Evolutionary conservation across 2,113 vertebrate species (phyloP).

Genomic region (Albula goreensis): DNA sequence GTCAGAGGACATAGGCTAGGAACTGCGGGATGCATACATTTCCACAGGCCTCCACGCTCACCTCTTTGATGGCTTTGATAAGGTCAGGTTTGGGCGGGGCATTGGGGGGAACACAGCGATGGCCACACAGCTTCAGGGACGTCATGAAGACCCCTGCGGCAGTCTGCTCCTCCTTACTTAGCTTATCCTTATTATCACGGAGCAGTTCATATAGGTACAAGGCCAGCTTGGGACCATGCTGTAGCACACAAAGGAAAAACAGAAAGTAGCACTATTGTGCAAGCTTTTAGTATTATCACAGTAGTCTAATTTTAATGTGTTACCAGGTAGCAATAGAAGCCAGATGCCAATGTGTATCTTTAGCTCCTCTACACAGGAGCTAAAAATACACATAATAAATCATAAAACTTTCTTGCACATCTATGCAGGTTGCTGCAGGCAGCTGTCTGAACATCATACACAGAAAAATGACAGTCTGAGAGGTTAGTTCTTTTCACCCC

Average conservation of each 20-base stretch:
- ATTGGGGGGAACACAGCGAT: conserved; percentile 81
- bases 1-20: background rate
- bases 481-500: too few relatives aligned
- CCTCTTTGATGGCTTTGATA: conserved; percentile 85
- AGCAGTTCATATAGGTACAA: conserved; percentile 89
- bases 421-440: conserved; percentile 27
- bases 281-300: background rate
- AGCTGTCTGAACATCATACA: conserved; percentile 20
- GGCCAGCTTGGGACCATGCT: conserved; percentile 92
- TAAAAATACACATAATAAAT: conserved; percentile 25
- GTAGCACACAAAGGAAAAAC: background rate
- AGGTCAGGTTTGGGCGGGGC: conserved; percentile 80
- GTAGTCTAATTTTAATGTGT: background rate
- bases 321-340: background rate
- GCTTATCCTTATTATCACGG: conserved; percentile 77
- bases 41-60: conserved; percentile 42
- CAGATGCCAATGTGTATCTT: conserved; percentile 28
- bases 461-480: background rate
- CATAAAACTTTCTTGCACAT: background rate
- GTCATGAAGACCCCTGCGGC: conserved; percentile 78
- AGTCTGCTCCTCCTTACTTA: conserved; percentile 78
- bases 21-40: too few relatives aligned
- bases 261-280: background rate
- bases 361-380: too few relatives aligned
- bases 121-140: conserved; percentile 82